These are phyloP conservation scores for Sinocyclocheilus anophthalmus DNA, from an alignment of 2,113 vertebrate species.

Conservation along the genomic window DNA sequence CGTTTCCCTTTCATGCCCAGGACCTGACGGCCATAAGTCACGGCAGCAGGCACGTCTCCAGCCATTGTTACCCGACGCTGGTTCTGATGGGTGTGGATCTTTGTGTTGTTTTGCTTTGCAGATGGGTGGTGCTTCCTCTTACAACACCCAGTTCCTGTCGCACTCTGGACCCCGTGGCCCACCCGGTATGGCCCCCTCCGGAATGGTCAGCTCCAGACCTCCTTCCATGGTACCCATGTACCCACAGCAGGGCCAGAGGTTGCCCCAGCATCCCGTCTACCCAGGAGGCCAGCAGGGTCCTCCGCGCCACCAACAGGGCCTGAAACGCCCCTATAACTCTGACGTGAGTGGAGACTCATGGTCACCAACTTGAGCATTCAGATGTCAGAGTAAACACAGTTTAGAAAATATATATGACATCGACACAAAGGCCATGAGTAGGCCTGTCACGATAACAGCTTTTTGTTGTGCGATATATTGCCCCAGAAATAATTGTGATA, in stretches of 20 bases:
- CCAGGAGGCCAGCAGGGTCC: conserved; percentile 80
- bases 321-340: conserved; percentile 84
- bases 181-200: conserved; percentile 76
- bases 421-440: no score
- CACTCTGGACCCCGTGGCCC: conserved; percentile 85
- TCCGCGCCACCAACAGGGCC: conserved; percentile 72
- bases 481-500: no score
- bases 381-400: neutral
- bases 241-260: conserved; percentile 77
- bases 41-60: conserved; percentile 51
- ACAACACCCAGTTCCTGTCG: conserved; percentile 88
- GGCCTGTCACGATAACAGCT: no score
- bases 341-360: conserved; percentile 77
- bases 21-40: conserved; percentile 46
- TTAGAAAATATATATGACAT: neutral
- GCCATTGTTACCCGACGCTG: conserved; percentile 48
- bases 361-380: neutral
- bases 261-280: conserved; percentile 84
- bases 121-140: conserved; percentile 88
- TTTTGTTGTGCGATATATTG: no score
- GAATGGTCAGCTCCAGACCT: conserved; percentile 79
- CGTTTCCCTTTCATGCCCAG: conserved; percentile 38
- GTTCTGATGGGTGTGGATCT: conserved; percentile 48
- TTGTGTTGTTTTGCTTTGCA: conserved; percentile 59
- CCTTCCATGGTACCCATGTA: conserved; percentile 78